Base-by-base conservation (phyloP, 2,113 vertebrate species). In the Columba livia region DNA sequence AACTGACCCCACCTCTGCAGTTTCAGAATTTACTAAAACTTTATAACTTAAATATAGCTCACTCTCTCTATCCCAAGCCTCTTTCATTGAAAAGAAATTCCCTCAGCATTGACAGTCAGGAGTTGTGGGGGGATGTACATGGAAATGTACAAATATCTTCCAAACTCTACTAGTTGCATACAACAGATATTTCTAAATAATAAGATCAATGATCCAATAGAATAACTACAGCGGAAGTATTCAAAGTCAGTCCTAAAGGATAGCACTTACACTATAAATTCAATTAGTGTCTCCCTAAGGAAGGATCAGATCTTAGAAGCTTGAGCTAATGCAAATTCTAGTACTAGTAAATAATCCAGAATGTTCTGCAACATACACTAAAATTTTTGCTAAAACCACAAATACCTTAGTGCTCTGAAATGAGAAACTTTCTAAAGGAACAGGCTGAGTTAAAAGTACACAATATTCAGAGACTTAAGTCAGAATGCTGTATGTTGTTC, bases 81-180 rank as follows among this genome's bases (percentile, higher is more conserved):
- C 32, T 24, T 15, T 16, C 15, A 15, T 1, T 40, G 29, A 51
- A 56, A 81, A 62, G 26, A 89, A 85, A 66, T 28, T 14, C 23
- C 71, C 40, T 48, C 57, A 65, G 48, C 10, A 7, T 1, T 1
- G 3, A 85, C 12, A 29, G 50, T 21, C 29, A 21, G 40, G 32
- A 70, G 62, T 2, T 3, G 12, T 1, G 10, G 5, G 4, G 7
- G 6, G 36, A 62, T 0, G 0, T 11, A 34, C 40, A 79, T 2
- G 56, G 34, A 91, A 62, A 47, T 2, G 9, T 0, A 6, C 12
- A 48, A 25, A 4, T 19, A 38, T 14, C 58, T 85, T 58, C 42
- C 3, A 4, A 64, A 78, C 29, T 67, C 44, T 17, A 17, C 15
- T 20, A 20, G 21, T 31, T 81, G 32, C 28, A 48, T 9, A 28